Evolutionary conservation across 2,888 invertebrate species (phyloP).

Genomic region (Parasteatoda lunata): DNA sequence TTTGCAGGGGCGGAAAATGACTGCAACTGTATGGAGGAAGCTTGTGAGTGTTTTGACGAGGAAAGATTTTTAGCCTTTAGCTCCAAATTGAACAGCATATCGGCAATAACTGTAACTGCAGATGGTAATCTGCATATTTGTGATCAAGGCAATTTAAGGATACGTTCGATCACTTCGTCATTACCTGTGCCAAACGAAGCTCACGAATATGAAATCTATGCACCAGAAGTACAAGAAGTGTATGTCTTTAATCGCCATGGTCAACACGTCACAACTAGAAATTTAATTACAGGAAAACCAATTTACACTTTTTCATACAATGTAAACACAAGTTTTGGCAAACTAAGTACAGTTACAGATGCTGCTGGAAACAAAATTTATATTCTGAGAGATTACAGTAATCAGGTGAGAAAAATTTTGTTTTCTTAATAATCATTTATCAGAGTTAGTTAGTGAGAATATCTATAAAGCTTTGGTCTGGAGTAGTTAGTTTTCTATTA

Average conservation of each 20-base stretch:
- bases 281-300: slow-evolving; percentile 91
- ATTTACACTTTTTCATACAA: slow-evolving; percentile 94
- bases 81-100: slow-evolving; percentile 74
- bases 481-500: neutral
- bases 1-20: slow-evolving; percentile 75
- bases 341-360: slow-evolving; percentile 87
- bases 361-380: slow-evolving; percentile 94
- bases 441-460: neutral
- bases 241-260: slow-evolving; percentile 94
- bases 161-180: slow-evolving; percentile 79
- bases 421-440: neutral
- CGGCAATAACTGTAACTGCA: slow-evolving; percentile 91
- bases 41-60: slow-evolving; percentile 74
- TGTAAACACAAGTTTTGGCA: slow-evolving; percentile 84
- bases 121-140: slow-evolving; percentile 97
- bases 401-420: slow-evolving; percentile 75
- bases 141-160: slow-evolving; percentile 82
- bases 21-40: slow-evolving; percentile 75
- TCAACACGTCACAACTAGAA: slow-evolving; percentile 95
- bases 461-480: neutral
- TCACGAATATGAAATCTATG: slow-evolving; percentile 93
- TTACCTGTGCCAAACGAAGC: slow-evolving; percentile 80
- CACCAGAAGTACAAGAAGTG: slow-evolving; percentile 93
- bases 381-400: slow-evolving; percentile 87
- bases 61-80: slow-evolving; percentile 74